Evolutionary conservation across 2,797 vertebrate species (phyloP).

Genomic region (Malacoctenus gilli): DNA sequence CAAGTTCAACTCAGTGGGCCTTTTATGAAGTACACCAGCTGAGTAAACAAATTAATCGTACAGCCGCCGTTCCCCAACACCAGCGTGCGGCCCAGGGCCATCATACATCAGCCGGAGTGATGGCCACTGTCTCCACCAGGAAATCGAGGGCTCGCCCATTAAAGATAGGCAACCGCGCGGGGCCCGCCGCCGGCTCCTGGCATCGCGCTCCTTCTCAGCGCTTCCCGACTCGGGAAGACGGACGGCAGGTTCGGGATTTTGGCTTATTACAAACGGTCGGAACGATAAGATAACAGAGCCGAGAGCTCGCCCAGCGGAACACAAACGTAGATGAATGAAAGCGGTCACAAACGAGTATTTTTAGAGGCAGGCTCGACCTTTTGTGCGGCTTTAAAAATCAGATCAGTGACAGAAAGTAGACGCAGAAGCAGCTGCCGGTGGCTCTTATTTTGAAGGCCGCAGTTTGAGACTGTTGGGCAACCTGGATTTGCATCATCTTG

Average conservation of each 20-base stretch:
- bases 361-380: too few species aligned
- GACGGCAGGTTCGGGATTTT: slow-evolving; percentile 16
- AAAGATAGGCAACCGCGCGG: slow-evolving; percentile 60
- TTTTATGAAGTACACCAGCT: slow-evolving; percentile 77
- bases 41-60: slow-evolving; percentile 82
- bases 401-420: too few species aligned
- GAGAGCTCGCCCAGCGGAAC: too few species aligned
- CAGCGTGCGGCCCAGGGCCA: slow-evolving; percentile 58
- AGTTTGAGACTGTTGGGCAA: slow-evolving; percentile 2
- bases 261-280: too few species aligned
- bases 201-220: slow-evolving; percentile 39
- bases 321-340: too few species aligned
- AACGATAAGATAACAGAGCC: too few species aligned
- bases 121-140: slow-evolving; percentile 68
- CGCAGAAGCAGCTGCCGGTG: too few species aligned
- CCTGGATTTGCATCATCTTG: slow-evolving; percentile 45
- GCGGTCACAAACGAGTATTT: too few species aligned
- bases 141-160: slow-evolving; percentile 67
- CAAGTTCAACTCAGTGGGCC: slow-evolving; percentile 74
- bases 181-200: too few species aligned
- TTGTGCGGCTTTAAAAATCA: too few species aligned
- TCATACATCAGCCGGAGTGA: slow-evolving; percentile 78
- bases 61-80: slow-evolving; percentile 70
- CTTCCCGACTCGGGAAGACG: slow-evolving; percentile 12
- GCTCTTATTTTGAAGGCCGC: too few species aligned